Conservation (phyloP, 2,888 invertebrate genomes). For the Aleiodes testaceus region DNA sequence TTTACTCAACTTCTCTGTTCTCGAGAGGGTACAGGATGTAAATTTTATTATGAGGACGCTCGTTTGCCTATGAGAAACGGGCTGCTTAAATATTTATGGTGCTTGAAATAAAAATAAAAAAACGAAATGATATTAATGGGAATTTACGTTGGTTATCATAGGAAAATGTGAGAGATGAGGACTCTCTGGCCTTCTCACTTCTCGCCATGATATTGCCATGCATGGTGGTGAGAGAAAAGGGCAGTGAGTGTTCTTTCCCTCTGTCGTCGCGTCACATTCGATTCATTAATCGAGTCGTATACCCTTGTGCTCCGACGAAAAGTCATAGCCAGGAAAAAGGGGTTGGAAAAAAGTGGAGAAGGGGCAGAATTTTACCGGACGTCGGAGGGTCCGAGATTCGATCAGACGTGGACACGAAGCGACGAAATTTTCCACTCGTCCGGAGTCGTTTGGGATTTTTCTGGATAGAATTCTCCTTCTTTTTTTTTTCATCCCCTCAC, state of each 20-base stretch:
- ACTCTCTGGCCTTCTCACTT: conserved; percentile 30
- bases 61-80: conserved; percentile 62
- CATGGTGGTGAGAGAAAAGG: conserved; percentile 49
- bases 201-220: conserved; percentile 42
- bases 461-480: conserved; percentile 4
- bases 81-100: conserved; percentile 65
- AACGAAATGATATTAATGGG: conserved; percentile 63
- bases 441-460: conserved; percentile 27
- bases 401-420: conserved; percentile 44
- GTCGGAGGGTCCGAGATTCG: conserved; percentile 32
- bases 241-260: conserved; percentile 42
- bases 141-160: conserved; percentile 56
- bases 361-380: conserved; percentile 21
- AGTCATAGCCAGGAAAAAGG: conserved; percentile 39
- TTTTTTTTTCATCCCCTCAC: neutral
- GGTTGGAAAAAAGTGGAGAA: conserved; percentile 44
- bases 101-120: conserved; percentile 51
- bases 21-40: conserved; percentile 43
- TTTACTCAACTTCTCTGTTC: neutral
- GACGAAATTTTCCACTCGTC: conserved; percentile 34
- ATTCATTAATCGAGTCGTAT: conserved; percentile 54
- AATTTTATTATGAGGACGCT: conserved; percentile 55
- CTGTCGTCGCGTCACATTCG: conserved; percentile 48
- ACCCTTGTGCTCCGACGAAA: conserved; percentile 38
- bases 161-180: conserved; percentile 26